Conservation (phyloP, 1,140 invertebrate genomes). For the Aphis gossypii region DNA sequence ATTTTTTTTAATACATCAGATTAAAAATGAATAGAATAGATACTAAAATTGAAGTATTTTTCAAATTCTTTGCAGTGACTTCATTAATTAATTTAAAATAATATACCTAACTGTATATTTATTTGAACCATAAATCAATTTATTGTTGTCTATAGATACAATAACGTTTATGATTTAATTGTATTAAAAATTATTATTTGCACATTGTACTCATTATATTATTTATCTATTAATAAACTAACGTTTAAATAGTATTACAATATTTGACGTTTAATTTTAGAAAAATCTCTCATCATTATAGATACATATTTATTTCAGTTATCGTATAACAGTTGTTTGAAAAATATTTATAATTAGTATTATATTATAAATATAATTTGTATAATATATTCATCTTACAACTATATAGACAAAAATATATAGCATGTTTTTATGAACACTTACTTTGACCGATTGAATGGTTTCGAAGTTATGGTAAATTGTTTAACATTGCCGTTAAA, state of each 20-base stretch:
- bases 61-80: background rate
- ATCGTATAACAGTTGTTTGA: background rate
- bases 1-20: background rate
- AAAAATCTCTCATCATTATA: background rate
- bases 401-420: background rate
- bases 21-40: background rate
- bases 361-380: background rate
- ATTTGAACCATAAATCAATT: background rate
- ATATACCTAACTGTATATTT: background rate
- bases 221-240: background rate
- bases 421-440: background rate
- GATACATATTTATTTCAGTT: background rate
- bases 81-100: background rate
- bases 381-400: too few relatives aligned
- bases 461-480: background rate
- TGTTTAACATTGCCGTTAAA: background rate
- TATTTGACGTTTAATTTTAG: background rate
- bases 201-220: background rate
- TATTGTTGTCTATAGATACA: background rate
- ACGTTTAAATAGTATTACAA: background rate
- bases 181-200: background rate
- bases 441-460: background rate
- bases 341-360: background rate
- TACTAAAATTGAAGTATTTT: background rate
- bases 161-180: background rate